Evolutionary conservation across 2,113 vertebrate species (phyloP).

Genomic region (Gorilla gorilla): DNA sequence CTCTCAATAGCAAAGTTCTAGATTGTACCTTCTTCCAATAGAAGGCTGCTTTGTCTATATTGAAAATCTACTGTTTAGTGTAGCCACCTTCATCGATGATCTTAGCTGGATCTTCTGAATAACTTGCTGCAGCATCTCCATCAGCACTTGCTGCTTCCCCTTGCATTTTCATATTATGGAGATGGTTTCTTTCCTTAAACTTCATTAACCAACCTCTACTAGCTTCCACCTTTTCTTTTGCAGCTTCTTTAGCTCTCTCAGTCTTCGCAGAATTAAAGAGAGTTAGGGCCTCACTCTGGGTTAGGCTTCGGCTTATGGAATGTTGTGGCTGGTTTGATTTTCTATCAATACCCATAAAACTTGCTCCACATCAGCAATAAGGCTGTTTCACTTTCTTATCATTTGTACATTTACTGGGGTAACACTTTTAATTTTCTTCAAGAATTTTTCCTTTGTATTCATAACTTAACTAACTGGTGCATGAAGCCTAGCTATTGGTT

Average conservation of each 20-base stretch:
- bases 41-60: not conserved
- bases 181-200: not conserved
- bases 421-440: not conserved
- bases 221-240: not conserved
- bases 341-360: not conserved
- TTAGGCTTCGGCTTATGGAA: not conserved
- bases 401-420: not conserved
- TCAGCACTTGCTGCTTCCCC: not conserved
- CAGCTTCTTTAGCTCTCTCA: not conserved
- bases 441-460: not conserved
- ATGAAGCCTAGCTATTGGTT: not conserved
- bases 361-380: not conserved
- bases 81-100: not conserved
- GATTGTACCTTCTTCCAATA: not conserved
- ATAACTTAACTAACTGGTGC: not conserved
- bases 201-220: not conserved
- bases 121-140: not conserved
- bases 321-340: not conserved
- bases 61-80: not conserved
- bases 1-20: not conserved
- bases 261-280: not conserved
- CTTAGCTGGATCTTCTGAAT: not conserved
- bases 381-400: not conserved
- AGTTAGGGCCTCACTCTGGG: not conserved
- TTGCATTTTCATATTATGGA: not conserved